Base-by-base conservation (phyloP, 2,888 invertebrate genomes). In the Imbricaverruca yamaguchii region DNA sequence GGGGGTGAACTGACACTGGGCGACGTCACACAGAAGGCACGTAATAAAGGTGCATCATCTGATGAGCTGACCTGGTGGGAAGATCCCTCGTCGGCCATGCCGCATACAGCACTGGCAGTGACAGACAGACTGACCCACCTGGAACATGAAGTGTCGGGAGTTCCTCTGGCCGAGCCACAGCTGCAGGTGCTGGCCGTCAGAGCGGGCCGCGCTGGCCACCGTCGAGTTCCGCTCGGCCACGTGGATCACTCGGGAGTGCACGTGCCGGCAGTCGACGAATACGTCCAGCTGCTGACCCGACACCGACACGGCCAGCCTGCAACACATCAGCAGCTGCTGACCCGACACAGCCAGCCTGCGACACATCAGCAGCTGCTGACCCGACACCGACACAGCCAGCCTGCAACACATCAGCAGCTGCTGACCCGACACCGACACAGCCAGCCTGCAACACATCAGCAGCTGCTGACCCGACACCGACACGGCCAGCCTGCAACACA, bases 111-210 rank as follows among this genome's bases (percentile, higher is more conserved):
- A 39, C 39, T 39, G 39, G 39, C 39, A 39, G 2, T 39, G 39
- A 3, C 39, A 39, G 39, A 4, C 39, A 39, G 39, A 39, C 4
- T 23, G 18, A 57, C 82, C 59, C n/a, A 95, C 96, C 93, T 94
- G 94, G 89, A 94, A 95, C 87, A 93, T 90, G 87, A 93, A 94
- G 89, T 94, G 93, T 87, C 92, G 92, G 88, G 90, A 90, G 88
- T 93, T 94, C 87, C 95, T 91, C 89, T 95, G 95, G 85, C 95
- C 96, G 84, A 96, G 90, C 93, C 94, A 95, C 84, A 96, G 91
- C 85, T 93, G 84, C 82, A 85, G 84, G 7, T 10, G 74, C 74
- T 55, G 18, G 2, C 12, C 55, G 18, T 15, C 39, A 82, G 85
- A 84, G 78, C 84, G 84, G 82, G 83, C 84, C 78, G 85, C 85